A percentile compares a stretch with the other conserved stretches of the same genome.
Evolutionary conservation across 1,140 invertebrate species (phyloP).

Genomic region (Laupala kohalensis): DNA sequence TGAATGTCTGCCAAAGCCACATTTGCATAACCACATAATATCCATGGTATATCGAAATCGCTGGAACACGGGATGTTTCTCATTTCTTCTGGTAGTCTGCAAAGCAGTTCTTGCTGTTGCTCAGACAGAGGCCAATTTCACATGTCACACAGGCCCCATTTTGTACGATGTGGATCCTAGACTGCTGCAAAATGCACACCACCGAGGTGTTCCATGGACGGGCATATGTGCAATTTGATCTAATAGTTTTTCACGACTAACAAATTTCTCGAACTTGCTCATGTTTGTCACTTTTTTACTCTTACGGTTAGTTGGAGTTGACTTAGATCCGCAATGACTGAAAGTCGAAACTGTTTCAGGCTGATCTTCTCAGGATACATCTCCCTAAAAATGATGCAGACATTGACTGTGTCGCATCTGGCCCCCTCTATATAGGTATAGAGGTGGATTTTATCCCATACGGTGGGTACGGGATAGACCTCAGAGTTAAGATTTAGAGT

Average conservation of each 20-base stretch:
- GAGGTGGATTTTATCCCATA: too few species aligned
- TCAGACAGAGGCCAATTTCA: slow-evolving; percentile 1
- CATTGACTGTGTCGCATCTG: too few species aligned
- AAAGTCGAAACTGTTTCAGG: background rate
- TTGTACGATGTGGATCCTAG: background rate
- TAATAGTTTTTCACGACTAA: background rate
- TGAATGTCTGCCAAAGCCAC: too few species aligned
- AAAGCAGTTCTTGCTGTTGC: background rate
- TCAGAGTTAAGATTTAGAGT: too few species aligned
- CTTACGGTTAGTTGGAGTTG: background rate
- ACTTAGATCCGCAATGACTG: background rate
- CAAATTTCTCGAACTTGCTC: background rate
- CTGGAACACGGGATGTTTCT: too few species aligned
- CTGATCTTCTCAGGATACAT: background rate
- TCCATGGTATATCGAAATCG: too few species aligned
- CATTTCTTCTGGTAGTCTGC: too few species aligned
- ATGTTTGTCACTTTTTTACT: background rate
- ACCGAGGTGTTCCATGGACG: background rate
- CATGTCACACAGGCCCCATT: slow-evolving; percentile 2
- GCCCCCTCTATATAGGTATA: too few species aligned
- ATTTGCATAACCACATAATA: too few species aligned
- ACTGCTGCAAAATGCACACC: slow-evolving; percentile 5
- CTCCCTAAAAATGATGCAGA: slow-evolving; percentile 2
- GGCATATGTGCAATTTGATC: slow-evolving; percentile 5
- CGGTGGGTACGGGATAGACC: too few species aligned